Conservation (phyloP, 2,888 invertebrate species). For the Nymphalis polychloros region DNA sequence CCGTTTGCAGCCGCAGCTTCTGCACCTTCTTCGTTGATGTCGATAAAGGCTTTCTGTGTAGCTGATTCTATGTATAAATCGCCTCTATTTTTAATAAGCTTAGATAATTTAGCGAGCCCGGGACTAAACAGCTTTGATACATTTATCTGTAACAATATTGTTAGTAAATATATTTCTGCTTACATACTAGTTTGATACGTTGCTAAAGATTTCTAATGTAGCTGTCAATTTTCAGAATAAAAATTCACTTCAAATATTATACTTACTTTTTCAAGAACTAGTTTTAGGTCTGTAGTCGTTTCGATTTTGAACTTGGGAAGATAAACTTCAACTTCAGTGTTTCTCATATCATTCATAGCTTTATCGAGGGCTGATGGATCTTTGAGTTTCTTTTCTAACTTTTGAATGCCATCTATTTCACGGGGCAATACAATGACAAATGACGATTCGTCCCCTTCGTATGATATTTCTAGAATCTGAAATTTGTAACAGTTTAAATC, state of each 20-base stretch:
- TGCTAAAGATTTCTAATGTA: too few species aligned
- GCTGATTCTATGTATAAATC: conserved; percentile 84
- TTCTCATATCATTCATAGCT: conserved; percentile 62
- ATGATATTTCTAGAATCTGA: conserved; percentile 87
- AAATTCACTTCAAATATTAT: too few species aligned
- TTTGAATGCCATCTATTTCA: conserved; percentile 82
- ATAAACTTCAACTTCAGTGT: conserved; percentile 81
- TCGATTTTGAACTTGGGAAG: conserved; percentile 92
- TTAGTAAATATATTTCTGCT: background rate
- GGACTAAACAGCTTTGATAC: conserved; percentile 53
- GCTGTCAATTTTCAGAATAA: too few species aligned
- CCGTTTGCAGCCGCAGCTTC: conserved; percentile 92
- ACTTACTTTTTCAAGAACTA: conserved; percentile 82
- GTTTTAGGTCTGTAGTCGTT: conserved; percentile 84
- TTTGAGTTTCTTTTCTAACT: conserved; percentile 83
- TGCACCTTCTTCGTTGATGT: conserved; percentile 92
- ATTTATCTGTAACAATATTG: conserved; percentile 35
- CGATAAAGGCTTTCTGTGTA: conserved; percentile 91
- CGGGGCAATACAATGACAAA: conserved; percentile 89
- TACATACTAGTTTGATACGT: too few species aligned
- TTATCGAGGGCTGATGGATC: conserved; percentile 62
- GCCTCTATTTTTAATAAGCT: conserved; percentile 76
- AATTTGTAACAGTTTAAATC: conserved; percentile 30
- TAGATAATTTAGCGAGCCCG: conserved; percentile 82
- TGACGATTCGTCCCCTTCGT: conserved; percentile 84